Conservation (phyloP, 2,888 invertebrate genomes). For the Elysia crispata region DNA sequence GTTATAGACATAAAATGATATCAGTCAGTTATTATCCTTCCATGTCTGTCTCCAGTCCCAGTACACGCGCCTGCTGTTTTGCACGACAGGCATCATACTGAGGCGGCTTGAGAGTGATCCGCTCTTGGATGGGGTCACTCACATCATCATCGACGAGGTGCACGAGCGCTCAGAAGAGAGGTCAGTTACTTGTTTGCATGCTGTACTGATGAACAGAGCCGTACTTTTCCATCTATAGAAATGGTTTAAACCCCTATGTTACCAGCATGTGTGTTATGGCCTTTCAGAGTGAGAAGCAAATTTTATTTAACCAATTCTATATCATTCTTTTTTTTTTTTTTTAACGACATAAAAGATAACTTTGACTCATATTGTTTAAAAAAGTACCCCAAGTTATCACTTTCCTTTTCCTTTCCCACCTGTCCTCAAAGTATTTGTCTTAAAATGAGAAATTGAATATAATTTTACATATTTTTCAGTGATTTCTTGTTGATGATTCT, state of each 20-base stretch:
- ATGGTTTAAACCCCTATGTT: too few relatives aligned
- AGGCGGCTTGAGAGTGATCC: conserved; percentile 88
- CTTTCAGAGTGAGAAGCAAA: too few relatives aligned
- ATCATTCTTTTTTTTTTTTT: background rate
- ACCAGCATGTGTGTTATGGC: too few relatives aligned
- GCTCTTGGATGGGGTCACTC: conserved; percentile 80
- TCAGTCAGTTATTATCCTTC: too few relatives aligned
- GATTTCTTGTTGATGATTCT: conserved; percentile 91
- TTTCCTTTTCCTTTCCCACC: too few relatives aligned
- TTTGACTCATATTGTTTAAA: background rate
- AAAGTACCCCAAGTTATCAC: too few relatives aligned
- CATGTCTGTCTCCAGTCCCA: conserved; percentile 59
- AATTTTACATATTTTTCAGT: conserved; percentile 60
- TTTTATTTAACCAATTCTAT: too few relatives aligned
- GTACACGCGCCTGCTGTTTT: conserved; percentile 83
- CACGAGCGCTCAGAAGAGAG: conserved; percentile 74
- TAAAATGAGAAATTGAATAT: too few relatives aligned
- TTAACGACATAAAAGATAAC: background rate
- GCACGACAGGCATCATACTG: conserved; percentile 92
- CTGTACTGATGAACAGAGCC: background rate
- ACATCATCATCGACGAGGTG: conserved; percentile 91
- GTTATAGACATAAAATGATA: too few relatives aligned
- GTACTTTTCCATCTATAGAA: too few relatives aligned
- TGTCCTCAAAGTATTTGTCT: too few relatives aligned
- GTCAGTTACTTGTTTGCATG: conserved; percentile 51